Evolutionary conservation across 2,113 vertebrate genomes (phyloP), one percentile per base, ranked within the genome.

Genomic region (Perca flavescens): DNA sequence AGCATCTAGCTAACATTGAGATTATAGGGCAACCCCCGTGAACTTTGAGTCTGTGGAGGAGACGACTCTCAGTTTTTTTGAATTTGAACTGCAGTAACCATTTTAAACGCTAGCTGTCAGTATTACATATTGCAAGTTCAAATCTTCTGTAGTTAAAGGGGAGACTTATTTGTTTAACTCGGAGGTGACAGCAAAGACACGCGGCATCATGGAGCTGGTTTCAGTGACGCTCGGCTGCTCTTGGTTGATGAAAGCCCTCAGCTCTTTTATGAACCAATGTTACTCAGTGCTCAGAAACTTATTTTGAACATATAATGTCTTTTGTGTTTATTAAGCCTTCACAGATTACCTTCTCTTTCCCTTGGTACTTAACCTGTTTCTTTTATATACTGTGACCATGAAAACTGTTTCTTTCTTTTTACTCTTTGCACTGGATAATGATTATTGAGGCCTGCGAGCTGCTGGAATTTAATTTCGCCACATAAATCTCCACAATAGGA

Each of bases 401-500:
- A 91, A 91, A 93, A 91, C 75, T 86, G 67, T 80, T 72, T 77
- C 72, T 82, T 87, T 88, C 86, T 74, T 81, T 71, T 77, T 82
- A 56, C 75, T 66, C 78, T 56, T 76, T 68, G 77, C 80, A 58
- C 78, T 75, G 82, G 77, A 77, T 93, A 85, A 93, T 94, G 90
- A 94, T 93, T 93, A 88, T 85, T 89, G 86, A 90, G 89, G 89
- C 91, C 90, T 90, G 82, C 81, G 78, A 94, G 93, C 93, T 92
- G 89, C 89, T 89, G 91, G 84, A 95, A 95, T 95, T 93, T 94
- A 95, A 96, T 95, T 95, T 95, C 93, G 94, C 86, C 88, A 92
- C 94, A 95, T 93, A 93, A 95, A 96, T 96, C 94, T 95, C 84
- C 90, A 92, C 94, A 95, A 95, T 92, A 94, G 92, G 77, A 94